A percentile compares a stretch with the other conserved stretches of the same genome.
Conservation (phyloP, 2,113 vertebrate genomes). For the Buteo buteo region DNA sequence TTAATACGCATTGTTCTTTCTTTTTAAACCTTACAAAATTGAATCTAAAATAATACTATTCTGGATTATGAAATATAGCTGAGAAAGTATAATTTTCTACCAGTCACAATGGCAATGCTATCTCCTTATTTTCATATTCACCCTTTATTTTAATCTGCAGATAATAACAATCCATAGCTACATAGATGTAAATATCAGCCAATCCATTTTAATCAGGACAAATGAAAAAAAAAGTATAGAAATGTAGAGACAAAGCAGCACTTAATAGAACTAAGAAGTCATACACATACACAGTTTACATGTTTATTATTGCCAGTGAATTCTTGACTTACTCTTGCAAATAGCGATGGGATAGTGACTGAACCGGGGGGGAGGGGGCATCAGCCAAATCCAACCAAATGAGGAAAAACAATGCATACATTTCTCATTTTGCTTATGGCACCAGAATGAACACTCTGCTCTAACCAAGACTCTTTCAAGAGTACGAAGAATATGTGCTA, state of each 20-base stretch:
- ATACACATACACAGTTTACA: not conserved
- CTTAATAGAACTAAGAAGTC: not conserved
- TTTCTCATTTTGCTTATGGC: not conserved
- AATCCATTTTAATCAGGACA: not conserved
- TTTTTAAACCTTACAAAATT: not conserved
- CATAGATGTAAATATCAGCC: not conserved
- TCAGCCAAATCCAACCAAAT: not conserved
- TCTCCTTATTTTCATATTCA: not conserved
- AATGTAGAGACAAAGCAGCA: not conserved
- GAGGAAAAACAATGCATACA: not conserved
- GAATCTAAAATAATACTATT: not conserved
- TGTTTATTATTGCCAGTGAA: not conserved
- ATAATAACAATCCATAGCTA: not conserved
- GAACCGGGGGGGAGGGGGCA: not conserved
- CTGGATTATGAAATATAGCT: not conserved
- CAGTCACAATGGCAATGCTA: not conserved
- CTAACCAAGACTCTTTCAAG: not conserved
- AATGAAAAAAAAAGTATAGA: not conserved
- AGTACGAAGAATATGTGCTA: not conserved
- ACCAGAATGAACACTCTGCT: not conserved
- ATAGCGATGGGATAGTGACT: not conserved
- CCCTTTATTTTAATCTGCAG: not conserved
- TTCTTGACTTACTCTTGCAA: not conserved
- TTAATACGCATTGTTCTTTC: not conserved
- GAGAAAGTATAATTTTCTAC: not conserved